Evolutionary conservation across 2,888 invertebrate genomes (phyloP), one percentile per base, ranked within the genome.

Genomic region (Tillus elongatus): DNA sequence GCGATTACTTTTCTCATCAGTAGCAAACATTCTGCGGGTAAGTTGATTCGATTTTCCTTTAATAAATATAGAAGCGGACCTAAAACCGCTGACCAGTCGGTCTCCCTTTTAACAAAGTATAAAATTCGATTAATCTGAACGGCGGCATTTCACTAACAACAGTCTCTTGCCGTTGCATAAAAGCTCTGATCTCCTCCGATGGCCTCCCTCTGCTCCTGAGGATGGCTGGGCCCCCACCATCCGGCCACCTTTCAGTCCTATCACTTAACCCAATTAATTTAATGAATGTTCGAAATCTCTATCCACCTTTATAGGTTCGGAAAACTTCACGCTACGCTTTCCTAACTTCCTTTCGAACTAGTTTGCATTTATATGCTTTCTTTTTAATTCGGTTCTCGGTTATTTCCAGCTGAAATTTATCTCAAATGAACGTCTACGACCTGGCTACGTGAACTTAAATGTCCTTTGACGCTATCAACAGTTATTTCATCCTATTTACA

Each of bases 221-320:
- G 24, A n/a, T 19, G n/a, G n/a, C n/a, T n/a, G n/a, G n/a, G n/a
- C n/a, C n/a, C n/a, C n/a, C 24, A 19, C 24, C 24, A 8, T 8
- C 24, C 24, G 6, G n/a, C 47, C 47, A 48, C 50, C 52, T 51
- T 47, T 51, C 49, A 52, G 52, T 51, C 53, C 53, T 43, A 49
- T 52, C 51, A 53, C 54, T 57, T 57, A 55, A 55, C 56, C 56
- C 57, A 57, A 57, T 57, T 57, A 56, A 57, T 55, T 56, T 57
- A 57, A 57, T 55, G 56, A 54, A 55, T 51, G 51, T 49, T 53
- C 45, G 51, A 55, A 52, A 50, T 53, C 49, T 51, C 49, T 44
- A 50, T 51, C 50, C 45, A 49, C 51, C 49, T 53, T 50, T 52
- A 47, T 45, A 41, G 45, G 28, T 47, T 41, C 37, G 34, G 35